These are phyloP conservation scores for Halictus rubicundus DNA, from an alignment of 1,140 invertebrate species.

Conservation along the genomic window DNA sequence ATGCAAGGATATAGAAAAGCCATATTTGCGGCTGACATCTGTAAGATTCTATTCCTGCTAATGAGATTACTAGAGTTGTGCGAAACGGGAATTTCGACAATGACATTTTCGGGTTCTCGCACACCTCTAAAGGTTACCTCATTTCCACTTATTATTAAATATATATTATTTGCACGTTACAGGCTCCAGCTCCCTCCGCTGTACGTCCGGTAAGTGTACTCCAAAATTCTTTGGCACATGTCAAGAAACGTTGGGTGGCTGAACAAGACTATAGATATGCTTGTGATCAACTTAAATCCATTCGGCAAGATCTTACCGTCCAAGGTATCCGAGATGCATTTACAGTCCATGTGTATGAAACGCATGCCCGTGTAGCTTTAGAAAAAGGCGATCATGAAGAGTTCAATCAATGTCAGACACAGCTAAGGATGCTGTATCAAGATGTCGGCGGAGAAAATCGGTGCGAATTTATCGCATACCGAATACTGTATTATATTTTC, in stretches of 20 bases:
- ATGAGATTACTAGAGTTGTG: not conserved
- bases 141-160: not conserved
- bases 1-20: conserved; percentile 95
- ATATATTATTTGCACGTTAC: conserved; percentile 52
- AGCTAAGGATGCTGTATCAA: conserved; percentile 94
- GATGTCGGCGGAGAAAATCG: conserved; percentile 86
- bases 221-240: conserved; percentile 91
- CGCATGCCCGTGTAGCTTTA: conserved; percentile 97
- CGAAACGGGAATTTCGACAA: no score
- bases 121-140: no score
- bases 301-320: conserved; percentile 98
- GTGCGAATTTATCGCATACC: conserved; percentile 96
- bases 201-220: conserved; percentile 94
- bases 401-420: conserved; percentile 99
- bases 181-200: conserved; percentile 95
- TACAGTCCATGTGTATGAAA: conserved; percentile 98
- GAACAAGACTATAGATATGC: conserved; percentile 97
- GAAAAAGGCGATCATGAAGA: conserved; percentile 99
- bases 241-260: conserved; percentile 93
- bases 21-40: conserved; percentile 95
- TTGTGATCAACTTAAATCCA: conserved; percentile 99
- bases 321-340: conserved; percentile 97
- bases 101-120: no score
- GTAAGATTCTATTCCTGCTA: conserved; percentile 76
- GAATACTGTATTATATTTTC: conserved; percentile 98